These are phyloP conservation scores for Kryphioiulus occultus DNA, from an alignment of 2,888 invertebrate species.

Conservation along the genomic window DNA sequence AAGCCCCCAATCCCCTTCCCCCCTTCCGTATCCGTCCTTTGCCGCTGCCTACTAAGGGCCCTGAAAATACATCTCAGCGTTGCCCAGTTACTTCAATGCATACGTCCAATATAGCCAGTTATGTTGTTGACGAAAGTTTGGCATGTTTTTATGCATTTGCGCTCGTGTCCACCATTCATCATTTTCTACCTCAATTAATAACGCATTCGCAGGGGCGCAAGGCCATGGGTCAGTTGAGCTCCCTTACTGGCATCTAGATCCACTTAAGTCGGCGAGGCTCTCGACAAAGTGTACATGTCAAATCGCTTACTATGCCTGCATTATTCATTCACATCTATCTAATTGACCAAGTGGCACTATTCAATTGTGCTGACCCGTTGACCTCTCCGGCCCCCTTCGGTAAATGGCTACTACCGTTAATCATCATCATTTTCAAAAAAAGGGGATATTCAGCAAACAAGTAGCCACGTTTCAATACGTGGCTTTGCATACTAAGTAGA, in stretches of 20 bases:
- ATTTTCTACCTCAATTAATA: neutral
- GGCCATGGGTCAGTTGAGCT: neutral
- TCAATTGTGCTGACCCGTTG: neutral
- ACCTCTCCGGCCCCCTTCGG: neutral
- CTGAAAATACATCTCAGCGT: too few species aligned
- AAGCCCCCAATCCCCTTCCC: too few species aligned
- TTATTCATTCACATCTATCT: neutral
- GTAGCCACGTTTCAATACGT: neutral
- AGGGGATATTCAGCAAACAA: constrained; percentile 31
- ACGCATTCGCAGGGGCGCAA: neutral
- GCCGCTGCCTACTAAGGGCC: too few species aligned
- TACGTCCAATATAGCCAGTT: too few species aligned
- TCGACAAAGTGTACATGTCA: constrained; percentile 26
- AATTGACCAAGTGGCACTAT: constrained; percentile 31
- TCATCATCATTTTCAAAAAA: constrained; percentile 38
- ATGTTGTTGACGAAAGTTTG: neutral
- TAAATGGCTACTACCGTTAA: constrained; percentile 26
- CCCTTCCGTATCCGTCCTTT: too few species aligned
- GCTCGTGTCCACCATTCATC: constrained; percentile 30
- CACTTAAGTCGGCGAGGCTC: constrained; percentile 6
- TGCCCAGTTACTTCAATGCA: too few species aligned
- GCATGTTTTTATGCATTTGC: neutral
- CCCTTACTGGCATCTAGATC: neutral
- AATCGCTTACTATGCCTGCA: neutral
- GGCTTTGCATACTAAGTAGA: constrained; percentile 42